Base-by-base conservation (phyloP, 2,797 vertebrate species). In the Lagocephalus sceleratus region DNA sequence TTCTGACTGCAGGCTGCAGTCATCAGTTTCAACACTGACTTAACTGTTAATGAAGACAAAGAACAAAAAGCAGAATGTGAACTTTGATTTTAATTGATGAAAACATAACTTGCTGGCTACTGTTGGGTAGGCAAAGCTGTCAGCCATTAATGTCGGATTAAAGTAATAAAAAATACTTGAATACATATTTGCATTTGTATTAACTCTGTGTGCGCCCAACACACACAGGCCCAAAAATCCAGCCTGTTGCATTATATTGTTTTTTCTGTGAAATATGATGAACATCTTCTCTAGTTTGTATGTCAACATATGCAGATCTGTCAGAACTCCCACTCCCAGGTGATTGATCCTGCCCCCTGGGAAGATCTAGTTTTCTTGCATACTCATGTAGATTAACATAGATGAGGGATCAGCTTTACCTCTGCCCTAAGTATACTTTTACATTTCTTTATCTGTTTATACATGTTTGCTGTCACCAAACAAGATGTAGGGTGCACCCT, bases 1-100 rank as follows among this genome's bases (percentile, higher is more conserved):
- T 79, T 60, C 66, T 62, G 55, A 57, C 60, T 43, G 41, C 41
- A 32, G 49, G 44, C 62, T 63, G 49, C 41, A 65, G 57, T 59
- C 44, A 29, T 58, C 23, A 51, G 52, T 58, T 53, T 53, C 20
- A 45, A 47, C 39, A 64, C 54, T 54, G 23, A 51, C n/a, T 21
- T 53, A 29, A 20, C 29, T 68, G 49, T 63, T 53, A 29, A 32
- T 45, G 35, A 70, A 23, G 48, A 51, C 48, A 39, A 1, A 19
- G 40, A 19, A n/a, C 6, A n/a, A 19, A 5, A 41, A 16, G 40
- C 40, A 41, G 3, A n/a, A 19, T 40, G 38, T 51, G 29, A 75
- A 57, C 45, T 56, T 25, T 29, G 25, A 20, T 2, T 23, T 38
- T 44, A 42, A 38, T 43, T 3, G 29, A 32, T 32, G 29, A 32